Base-by-base conservation (phyloP, 2,113 vertebrate species). In the Alligator mississippiensis region DNA sequence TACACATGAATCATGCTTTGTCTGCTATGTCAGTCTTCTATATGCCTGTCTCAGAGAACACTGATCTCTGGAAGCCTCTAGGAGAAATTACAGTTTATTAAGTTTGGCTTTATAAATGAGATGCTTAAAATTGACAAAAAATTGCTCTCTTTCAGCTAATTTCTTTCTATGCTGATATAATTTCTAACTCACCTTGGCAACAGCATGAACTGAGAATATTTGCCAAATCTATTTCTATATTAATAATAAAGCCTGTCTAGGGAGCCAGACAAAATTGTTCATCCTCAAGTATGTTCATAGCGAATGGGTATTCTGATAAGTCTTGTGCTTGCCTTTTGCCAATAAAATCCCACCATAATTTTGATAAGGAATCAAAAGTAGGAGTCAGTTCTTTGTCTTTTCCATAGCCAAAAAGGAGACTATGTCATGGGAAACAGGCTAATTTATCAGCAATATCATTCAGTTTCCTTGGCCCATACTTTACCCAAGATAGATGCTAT, bases 161-260 rank as follows among this genome's bases (percentile, higher is more conserved):
- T 89, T 92, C 87, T 85, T 96, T 58, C 64, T 83, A 57, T 55
- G 68, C 66, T 88, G 22, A 82, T 61, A 62, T 78, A 84, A 14
- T 5, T 92, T 82, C 57, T 75, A 90, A 11, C 34, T 30, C 24
- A 93, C 63, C 84, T 96, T 96, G 70, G 85, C 88, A 92, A 74
- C 77, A 58, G 80, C 86, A 80, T 68, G 77, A 95, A 72, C n/a
- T 9, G 59, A 92, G 28, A 93, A 89, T 19, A 87, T 87, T 54
- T 90, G 83, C 80, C 94, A 94, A 93, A 66, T 80, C 87, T 58
- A 25, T 91, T 89, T 93, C 87, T 84, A 88, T 89, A 59, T 66
- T 63, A 84, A 85, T 92, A 94, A 88, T 80, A 82, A 88, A 90
- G 85, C 17, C 80, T 70, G 84, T 27, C 85, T 75, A 70, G 80